Percentiles rank a stretch among this genome's conserved stretches.
These are phyloP conservation scores for Cydia fagiglandana DNA, from an alignment of 1,140 invertebrate species.

Conservation along the genomic window DNA sequence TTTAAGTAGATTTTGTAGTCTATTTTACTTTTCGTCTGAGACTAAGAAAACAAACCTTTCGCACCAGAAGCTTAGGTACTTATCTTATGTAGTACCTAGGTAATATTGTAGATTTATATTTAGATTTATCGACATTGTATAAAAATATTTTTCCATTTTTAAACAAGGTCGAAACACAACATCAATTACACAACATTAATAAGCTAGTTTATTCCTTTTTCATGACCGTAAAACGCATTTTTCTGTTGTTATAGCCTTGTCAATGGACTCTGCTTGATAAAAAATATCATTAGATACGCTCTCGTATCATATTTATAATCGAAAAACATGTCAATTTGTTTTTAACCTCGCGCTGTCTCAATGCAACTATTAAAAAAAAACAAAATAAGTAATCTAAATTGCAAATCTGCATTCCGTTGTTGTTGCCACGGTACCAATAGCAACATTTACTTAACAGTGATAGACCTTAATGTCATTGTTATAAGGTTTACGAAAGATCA, in stretches of 20 bases:
- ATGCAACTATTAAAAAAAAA: constrained; percentile 9
- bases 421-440: background rate
- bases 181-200: too few relatives aligned
- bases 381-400: constrained; percentile 3
- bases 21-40: too few relatives aligned
- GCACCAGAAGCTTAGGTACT: too few relatives aligned
- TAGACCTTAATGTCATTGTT: background rate
- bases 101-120: too few relatives aligned
- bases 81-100: too few relatives aligned
- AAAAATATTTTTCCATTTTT: too few relatives aligned
- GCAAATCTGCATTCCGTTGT: constrained; percentile 33
- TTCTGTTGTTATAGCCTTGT: background rate
- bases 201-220: background rate
- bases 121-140: too few relatives aligned
- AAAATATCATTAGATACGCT: constrained; percentile 4
- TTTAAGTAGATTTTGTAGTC: background rate
- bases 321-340: background rate
- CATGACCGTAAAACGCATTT: background rate
- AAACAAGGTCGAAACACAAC: too few relatives aligned
- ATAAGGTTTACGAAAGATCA: background rate
- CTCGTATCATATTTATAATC: background rate
- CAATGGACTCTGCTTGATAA: background rate
- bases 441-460: background rate
- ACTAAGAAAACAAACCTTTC: too few relatives aligned
- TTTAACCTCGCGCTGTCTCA: background rate